Conservation (phyloP, 2,113 vertebrate species). For the Aythya baeri region DNA sequence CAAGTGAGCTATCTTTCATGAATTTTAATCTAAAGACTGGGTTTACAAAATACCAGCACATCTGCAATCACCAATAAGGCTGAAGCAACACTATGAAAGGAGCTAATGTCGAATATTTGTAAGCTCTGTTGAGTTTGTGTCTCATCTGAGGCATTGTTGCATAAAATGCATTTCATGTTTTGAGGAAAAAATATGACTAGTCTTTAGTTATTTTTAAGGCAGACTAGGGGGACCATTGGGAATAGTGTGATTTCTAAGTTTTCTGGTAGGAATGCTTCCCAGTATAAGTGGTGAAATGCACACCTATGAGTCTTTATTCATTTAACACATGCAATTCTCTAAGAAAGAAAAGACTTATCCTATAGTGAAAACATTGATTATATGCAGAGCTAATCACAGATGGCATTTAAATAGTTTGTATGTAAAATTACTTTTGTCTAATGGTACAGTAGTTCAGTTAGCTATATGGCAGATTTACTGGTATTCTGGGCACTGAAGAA, state of each 20-base stretch:
- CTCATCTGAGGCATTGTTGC: constrained; percentile 73
- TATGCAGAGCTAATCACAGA: constrained; percentile 60
- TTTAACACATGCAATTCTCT: constrained; percentile 75
- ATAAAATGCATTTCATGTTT: constrained; percentile 75
- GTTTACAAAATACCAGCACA: constrained; percentile 67
- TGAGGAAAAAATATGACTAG: constrained; percentile 33
- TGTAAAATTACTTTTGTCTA: constrained; percentile 70
- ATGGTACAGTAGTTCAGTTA: constrained; percentile 1
- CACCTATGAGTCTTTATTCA: constrained; percentile 74
- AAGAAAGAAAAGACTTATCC: constrained; percentile 70
- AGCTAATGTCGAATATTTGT: constrained; percentile 63
- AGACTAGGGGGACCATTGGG: constrained; percentile 50
- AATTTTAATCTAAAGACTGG: constrained; percentile 73
- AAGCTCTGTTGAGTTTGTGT: constrained; percentile 64
- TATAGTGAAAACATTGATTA: constrained; percentile 57
- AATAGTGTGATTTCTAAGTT: constrained; percentile 73
- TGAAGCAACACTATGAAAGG: constrained; percentile 60
- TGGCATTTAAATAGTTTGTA: constrained; percentile 77
- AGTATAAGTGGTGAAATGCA: constrained; percentile 45
- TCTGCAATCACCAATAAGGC: constrained; percentile 56
- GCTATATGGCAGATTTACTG: constrained; percentile 35
- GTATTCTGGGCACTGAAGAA: constrained; percentile 50
- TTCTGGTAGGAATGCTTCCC: constrained; percentile 64
- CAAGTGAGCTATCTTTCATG: constrained; percentile 70
- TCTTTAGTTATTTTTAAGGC: constrained; percentile 76